Conservation (phyloP, 2,888 invertebrate genomes). For the Strigamia transsilvanica region DNA sequence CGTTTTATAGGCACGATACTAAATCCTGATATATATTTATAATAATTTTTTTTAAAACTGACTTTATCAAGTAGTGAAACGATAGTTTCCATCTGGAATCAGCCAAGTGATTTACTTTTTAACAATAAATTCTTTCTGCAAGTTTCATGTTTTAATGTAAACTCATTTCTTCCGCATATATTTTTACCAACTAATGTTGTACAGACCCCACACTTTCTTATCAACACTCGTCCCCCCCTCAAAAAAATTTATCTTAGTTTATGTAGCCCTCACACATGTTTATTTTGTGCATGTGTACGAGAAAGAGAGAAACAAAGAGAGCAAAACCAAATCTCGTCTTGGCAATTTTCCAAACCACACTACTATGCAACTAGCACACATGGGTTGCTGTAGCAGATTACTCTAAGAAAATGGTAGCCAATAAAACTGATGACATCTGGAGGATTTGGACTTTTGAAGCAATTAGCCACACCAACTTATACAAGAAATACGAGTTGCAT, state of each 20-base stretch:
- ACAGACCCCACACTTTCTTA: neutral
- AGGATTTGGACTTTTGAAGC: neutral
- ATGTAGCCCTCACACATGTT: neutral
- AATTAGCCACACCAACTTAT: neutral
- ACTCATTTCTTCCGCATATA: neutral
- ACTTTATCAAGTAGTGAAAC: neutral
- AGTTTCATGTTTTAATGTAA: neutral
- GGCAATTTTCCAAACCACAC: constrained; percentile 8
- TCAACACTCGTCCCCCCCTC: neutral
- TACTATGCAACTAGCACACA: constrained; percentile 3
- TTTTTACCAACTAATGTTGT: neutral
- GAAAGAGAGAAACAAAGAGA: neutral
- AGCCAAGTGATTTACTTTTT: neutral
- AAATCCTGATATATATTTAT: neutral
- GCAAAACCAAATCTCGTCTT: constrained; percentile 3
- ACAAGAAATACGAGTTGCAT: neutral
- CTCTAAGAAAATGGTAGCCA: constrained; percentile 8
- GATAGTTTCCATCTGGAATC: neutral
- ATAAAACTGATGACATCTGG: constrained; percentile 8
- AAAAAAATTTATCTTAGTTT: neutral
- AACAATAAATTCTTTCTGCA: constrained; percentile 8
- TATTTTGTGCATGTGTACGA: constrained; percentile 2
- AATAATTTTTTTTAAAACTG: neutral
- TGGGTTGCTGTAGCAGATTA: constrained; percentile 8
- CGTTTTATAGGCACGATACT: neutral